phyloP scores from a whole-genome alignment of 2,113 vertebrate genomes.

The Dascyllus trimaculatus region DNA sequence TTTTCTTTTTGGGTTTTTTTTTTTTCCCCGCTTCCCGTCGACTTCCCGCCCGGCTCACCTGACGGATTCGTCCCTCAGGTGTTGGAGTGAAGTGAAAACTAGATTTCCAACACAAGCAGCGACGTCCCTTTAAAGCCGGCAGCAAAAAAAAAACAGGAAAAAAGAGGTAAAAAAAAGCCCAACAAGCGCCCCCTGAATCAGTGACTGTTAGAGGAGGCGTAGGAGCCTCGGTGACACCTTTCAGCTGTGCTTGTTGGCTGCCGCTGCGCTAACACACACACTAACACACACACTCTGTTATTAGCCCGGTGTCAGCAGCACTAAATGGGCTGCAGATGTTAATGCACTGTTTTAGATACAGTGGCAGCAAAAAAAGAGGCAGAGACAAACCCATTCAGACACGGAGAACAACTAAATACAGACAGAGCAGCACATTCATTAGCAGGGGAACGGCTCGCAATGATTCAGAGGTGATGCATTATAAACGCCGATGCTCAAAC shows the following conservation, averaged over 20 bases:
- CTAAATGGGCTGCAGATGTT: constrained; percentile 86
- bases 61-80: constrained; percentile 46
- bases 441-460: constrained; percentile 1
- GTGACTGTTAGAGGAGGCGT: constrained; percentile 79
- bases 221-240: constrained; percentile 76
- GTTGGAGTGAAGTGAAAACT: constrained; percentile 8
- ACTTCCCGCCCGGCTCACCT: constrained; percentile 36
- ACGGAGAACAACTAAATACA: constrained; percentile 58
- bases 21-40: background rate
- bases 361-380: constrained; percentile 73
- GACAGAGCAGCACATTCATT: constrained; percentile 61
- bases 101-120: constrained; percentile 41
- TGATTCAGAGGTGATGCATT: constrained; percentile 68
- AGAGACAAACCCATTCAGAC: constrained; percentile 69
- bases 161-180: background rate
- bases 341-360: constrained; percentile 82
- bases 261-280: constrained; percentile 45
- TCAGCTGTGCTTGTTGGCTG: constrained; percentile 84
- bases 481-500: constrained; percentile 55
- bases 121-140: constrained; percentile 64
- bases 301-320: constrained; percentile 80
- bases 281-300: constrained; percentile 76
- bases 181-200: constrained; percentile 70
- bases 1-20: no score
- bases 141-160: constrained; percentile 20